Percentiles rank a stretch among this genome's conserved stretches.
Evolutionary conservation across 2,797 vertebrate species (phyloP).

Genomic region (Acanthopagrus latus): DNA sequence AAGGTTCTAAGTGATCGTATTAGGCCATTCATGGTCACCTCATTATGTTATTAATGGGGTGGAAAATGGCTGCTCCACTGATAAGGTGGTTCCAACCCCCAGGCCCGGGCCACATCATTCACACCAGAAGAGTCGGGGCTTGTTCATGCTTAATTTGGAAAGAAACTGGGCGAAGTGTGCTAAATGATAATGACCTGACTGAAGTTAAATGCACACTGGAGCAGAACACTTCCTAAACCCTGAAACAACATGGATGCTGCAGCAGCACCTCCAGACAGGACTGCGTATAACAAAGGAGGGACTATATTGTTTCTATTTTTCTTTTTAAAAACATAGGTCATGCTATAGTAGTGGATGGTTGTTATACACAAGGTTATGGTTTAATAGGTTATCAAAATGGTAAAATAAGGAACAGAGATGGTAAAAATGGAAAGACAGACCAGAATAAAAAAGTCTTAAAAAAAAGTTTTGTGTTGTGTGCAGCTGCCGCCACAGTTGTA

Average conservation of each 20-base stretch:
- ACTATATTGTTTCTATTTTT: background rate
- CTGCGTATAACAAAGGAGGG: background rate
- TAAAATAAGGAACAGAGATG: background rate
- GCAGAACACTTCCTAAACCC: background rate
- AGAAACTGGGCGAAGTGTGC: constrained; percentile 22
- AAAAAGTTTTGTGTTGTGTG: background rate
- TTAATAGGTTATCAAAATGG: background rate
- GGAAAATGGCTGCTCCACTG: constrained; percentile 65
- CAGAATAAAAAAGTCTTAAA: background rate
- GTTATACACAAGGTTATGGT: background rate
- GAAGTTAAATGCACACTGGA: constrained; percentile 7
- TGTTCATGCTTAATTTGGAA: constrained; percentile 52
- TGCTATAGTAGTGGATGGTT: background rate
- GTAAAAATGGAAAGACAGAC: no score
- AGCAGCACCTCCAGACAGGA: constrained; percentile 2
- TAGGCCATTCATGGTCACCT: constrained; percentile 58
- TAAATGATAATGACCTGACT: constrained; percentile 13
- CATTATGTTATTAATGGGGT: constrained; percentile 81
- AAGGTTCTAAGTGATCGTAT: constrained; percentile 66
- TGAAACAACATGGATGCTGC: constrained; percentile 6
- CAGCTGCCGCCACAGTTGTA: constrained; percentile 9
- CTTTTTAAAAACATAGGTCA: background rate
- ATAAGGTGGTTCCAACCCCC: constrained; percentile 28
- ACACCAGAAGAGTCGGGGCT: constrained; percentile 26
- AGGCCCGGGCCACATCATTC: constrained; percentile 38